Percentiles rank a stretch among this genome's conserved stretches.
These are phyloP conservation scores for Microcebus tavaratra DNA, from an alignment of 2,113 vertebrate species.

Conservation along the genomic window DNA sequence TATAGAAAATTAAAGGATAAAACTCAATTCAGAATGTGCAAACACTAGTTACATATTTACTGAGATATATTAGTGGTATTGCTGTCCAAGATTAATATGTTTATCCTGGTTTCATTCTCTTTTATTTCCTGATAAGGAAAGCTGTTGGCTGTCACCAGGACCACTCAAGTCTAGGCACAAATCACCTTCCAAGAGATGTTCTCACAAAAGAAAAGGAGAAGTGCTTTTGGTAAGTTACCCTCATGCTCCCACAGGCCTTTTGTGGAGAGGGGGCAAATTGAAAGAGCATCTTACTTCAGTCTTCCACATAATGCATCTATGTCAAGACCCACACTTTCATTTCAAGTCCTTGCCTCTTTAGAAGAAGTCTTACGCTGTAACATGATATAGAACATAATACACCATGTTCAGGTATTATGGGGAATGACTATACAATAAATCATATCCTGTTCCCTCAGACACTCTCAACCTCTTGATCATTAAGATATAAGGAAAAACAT, in stretches of 20 bases:
- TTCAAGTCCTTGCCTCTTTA: not conserved
- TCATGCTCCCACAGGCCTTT: not conserved
- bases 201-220: not conserved
- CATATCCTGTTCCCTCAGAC: not conserved
- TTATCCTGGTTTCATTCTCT: not conserved
- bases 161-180: not conserved
- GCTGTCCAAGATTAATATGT: not conserved
- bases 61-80: not conserved
- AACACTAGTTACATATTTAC: no score
- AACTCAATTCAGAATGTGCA: not conserved
- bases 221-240: not conserved
- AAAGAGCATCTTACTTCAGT: not conserved
- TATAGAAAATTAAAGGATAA: not conserved
- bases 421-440: not conserved
- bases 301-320: not conserved
- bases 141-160: not conserved
- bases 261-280: not conserved
- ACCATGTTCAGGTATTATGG: not conserved
- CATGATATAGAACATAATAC: not conserved
- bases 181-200: not conserved
- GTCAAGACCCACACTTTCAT: not conserved
- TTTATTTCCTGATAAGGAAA: not conserved
- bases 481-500: not conserved
- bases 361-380: not conserved
- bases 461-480: not conserved